Percentiles rank a stretch among this genome's conserved stretches.
phyloP scores from a whole-genome alignment of 92 coral and sea anemone species.

The Porites rus region DNA sequence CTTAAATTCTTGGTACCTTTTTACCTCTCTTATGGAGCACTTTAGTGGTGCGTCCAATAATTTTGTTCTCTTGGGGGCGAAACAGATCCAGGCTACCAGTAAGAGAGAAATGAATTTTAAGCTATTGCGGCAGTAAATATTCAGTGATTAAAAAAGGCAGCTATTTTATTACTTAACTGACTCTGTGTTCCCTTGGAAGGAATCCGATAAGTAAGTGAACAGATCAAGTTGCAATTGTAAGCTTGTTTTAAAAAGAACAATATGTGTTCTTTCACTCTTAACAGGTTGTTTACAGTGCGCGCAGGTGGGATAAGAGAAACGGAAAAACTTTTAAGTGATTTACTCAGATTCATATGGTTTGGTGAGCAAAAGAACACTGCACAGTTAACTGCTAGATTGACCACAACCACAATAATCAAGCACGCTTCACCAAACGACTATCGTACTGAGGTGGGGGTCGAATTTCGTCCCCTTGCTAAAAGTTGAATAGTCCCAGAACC shows the following conservation, averaged over 20 bases:
- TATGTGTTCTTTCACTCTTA: neutral
- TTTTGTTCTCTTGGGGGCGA: neutral
- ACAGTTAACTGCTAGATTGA: neutral
- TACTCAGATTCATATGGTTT: neutral
- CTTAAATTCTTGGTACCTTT: neutral
- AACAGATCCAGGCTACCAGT: slow-evolving; percentile 15
- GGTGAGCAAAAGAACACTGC: neutral
- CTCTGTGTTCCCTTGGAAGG: neutral
- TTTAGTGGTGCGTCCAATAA: neutral
- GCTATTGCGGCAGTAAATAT: neutral
- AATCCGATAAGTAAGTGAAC: neutral
- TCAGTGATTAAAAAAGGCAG: neutral
- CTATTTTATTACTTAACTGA: neutral
- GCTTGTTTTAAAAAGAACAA: neutral
- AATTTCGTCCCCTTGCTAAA: too few species aligned
- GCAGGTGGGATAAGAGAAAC: slow-evolving; percentile 20
- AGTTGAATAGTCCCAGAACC: too few species aligned
- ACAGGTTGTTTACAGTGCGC: slow-evolving; percentile 19
- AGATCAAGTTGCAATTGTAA: neutral
- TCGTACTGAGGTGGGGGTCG: neutral
- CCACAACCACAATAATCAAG: neutral
- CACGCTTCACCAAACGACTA: neutral
- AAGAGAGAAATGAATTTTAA: neutral
- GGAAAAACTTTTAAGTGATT: neutral
- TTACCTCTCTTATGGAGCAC: neutral